A percentile compares a stretch with the other conserved stretches of the same genome.
phyloP scores from a whole-genome alignment of 2,797 vertebrate species.

The Yasuhikotakia modesta region DNA sequence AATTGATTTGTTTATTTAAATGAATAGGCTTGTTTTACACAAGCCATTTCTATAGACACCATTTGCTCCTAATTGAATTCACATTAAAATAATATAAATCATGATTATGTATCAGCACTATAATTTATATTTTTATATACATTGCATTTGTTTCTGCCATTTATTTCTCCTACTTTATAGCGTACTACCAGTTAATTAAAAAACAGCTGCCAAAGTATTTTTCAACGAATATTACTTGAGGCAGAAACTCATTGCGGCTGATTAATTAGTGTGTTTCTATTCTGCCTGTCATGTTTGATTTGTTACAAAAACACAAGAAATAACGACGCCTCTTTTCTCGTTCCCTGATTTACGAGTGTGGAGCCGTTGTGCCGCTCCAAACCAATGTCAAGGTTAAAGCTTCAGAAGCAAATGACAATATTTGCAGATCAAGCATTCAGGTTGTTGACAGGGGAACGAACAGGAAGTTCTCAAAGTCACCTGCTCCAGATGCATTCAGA shows the following conservation, averaged over 20 bases:
- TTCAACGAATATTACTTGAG: not conserved
- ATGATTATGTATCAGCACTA: no score
- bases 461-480: no score
- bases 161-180: not conserved
- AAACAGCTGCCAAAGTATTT: not conserved
- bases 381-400: slow-evolving; percentile 64
- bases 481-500: no score
- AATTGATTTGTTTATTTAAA: no score
- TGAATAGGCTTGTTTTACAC: no score
- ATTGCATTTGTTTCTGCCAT: no score
- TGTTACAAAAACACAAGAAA: slow-evolving; percentile 22
- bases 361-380: slow-evolving; percentile 34
- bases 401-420: slow-evolving; percentile 66
- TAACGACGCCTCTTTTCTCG: slow-evolving; percentile 14
- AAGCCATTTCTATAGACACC: no score
- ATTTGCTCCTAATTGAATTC: no score
- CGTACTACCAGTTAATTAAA: not conserved
- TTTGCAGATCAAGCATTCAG: slow-evolving; percentile 73
- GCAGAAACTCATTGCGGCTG: not conserved
- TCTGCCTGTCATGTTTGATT: slow-evolving; percentile 19
- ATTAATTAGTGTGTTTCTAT: slow-evolving; percentile 1
- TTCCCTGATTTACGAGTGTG: slow-evolving; percentile 24
- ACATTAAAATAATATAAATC: no score
- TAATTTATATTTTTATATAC: not conserved
- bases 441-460: slow-evolving; percentile 66